phyloP scores from a whole-genome alignment of 92 coral and sea anemone genomes.

The Parazoanthus atlanticus region DNA sequence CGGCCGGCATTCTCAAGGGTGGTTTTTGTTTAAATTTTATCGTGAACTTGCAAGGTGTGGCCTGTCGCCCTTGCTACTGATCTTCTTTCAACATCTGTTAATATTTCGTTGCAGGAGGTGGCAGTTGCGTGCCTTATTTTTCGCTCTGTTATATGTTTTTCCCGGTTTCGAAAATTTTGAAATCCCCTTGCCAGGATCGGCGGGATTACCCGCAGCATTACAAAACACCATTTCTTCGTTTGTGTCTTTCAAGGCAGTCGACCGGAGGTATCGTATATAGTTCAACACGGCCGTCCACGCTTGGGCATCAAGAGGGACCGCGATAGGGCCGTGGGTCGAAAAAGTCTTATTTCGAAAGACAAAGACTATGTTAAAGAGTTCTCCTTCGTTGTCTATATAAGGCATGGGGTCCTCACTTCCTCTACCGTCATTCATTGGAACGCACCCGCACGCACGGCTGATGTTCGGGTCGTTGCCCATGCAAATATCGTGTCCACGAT shows the following conservation, averaged over 20 bases:
- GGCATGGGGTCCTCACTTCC: too few relatives aligned
- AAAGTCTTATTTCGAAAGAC: too few relatives aligned
- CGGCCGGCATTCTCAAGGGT: background rate
- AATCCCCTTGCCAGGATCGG: background rate
- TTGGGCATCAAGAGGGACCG: too few relatives aligned
- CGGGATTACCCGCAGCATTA: background rate
- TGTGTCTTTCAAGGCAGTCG: background rate
- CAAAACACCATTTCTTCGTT: background rate
- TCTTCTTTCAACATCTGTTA: constrained; percentile 10
- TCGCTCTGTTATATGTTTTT: background rate
- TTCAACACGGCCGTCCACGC: background rate
- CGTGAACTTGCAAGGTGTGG: background rate
- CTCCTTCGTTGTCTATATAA: too few relatives aligned
- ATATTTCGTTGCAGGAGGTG: background rate
- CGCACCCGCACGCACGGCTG: too few relatives aligned
- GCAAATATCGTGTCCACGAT: too few relatives aligned
- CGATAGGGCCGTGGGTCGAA: too few relatives aligned
- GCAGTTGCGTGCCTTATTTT: constrained; percentile 7
- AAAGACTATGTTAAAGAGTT: too few relatives aligned
- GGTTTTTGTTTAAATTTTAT: background rate
- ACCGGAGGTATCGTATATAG: background rate
- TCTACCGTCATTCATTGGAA: too few relatives aligned
- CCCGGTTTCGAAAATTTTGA: background rate
- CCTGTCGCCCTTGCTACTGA: background rate
- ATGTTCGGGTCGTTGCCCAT: too few relatives aligned